These are phyloP conservation scores for Sphaerodactylus townsendi DNA, from an alignment of 2,113 vertebrate species.

Conservation along the genomic window DNA sequence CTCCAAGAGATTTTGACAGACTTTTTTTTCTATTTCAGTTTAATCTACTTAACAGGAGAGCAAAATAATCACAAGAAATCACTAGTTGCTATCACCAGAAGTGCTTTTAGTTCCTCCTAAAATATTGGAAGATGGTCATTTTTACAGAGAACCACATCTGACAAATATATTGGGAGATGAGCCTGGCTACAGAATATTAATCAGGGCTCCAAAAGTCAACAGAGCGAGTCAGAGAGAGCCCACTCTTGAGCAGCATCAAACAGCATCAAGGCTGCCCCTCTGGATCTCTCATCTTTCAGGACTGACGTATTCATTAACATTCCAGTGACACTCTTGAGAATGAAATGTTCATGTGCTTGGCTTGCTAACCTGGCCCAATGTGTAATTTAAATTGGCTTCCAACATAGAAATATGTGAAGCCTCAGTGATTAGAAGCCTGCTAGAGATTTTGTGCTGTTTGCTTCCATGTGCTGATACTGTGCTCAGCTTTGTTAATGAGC, in stretches of 20 bases:
- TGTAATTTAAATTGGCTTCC: conserved; percentile 47
- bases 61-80: neutral
- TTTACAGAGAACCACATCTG: too few species aligned
- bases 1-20: neutral
- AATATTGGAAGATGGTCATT: neutral
- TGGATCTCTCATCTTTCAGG: neutral
- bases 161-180: neutral
- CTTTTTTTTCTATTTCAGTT: too few species aligned
- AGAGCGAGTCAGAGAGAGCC: too few species aligned
- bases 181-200: neutral
- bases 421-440: neutral
- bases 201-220: neutral
- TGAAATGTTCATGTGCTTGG: neutral
- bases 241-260: neutral
- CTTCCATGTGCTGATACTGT: conserved; percentile 13
- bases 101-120: neutral
- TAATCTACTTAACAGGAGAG: neutral
- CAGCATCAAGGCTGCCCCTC: neutral
- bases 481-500: conserved; percentile 28
- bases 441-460: conserved; percentile 1
- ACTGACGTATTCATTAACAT: conserved; percentile 32
- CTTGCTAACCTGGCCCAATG: neutral
- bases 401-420: neutral
- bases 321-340: conserved; percentile 15
- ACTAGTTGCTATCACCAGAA: neutral